Conservation (phyloP, 2,888 invertebrate species). For the Leptinotarsa tumamoca region DNA sequence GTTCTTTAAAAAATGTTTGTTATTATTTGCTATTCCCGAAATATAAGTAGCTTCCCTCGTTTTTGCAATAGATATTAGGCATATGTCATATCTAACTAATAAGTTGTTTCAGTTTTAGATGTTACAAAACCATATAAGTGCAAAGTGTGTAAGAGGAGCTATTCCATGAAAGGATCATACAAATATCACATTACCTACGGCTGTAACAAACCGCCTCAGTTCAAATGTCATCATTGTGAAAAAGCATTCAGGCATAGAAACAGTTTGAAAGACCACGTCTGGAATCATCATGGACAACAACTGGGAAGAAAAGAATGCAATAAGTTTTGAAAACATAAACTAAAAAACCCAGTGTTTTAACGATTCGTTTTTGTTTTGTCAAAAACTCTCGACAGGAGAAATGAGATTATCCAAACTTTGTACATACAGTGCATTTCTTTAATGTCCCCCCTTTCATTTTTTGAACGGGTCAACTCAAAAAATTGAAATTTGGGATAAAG, state of each 20-base stretch:
- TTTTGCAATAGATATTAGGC: too few species aligned
- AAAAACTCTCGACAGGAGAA: too few species aligned
- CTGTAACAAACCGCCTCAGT: conserved; percentile 36
- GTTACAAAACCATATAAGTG: conserved; percentile 25
- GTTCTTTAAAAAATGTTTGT: too few species aligned
- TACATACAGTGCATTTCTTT: too few species aligned
- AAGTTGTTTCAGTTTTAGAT: neutral
- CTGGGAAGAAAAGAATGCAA: neutral
- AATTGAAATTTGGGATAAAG: too few species aligned
- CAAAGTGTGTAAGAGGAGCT: conserved; percentile 28
- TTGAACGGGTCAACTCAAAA: too few species aligned
- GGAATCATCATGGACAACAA: neutral
- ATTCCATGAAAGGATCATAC: conserved; percentile 19
- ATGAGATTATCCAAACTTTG: too few species aligned
- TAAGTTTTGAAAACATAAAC: neutral
- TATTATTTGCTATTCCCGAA: too few species aligned
- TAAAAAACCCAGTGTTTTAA: too few species aligned
- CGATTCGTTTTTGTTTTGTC: too few species aligned
- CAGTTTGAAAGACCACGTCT: conserved; percentile 45
- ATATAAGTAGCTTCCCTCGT: too few species aligned
- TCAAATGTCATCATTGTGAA: conserved; percentile 48
- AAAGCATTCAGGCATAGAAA: conserved; percentile 47
- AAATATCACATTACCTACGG: conserved; percentile 36
- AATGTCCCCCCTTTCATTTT: too few species aligned
- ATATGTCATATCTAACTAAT: neutral